Conservation (phyloP, 92 coral and sea anemone genomes). For the Scolanthus callimorphus region DNA sequence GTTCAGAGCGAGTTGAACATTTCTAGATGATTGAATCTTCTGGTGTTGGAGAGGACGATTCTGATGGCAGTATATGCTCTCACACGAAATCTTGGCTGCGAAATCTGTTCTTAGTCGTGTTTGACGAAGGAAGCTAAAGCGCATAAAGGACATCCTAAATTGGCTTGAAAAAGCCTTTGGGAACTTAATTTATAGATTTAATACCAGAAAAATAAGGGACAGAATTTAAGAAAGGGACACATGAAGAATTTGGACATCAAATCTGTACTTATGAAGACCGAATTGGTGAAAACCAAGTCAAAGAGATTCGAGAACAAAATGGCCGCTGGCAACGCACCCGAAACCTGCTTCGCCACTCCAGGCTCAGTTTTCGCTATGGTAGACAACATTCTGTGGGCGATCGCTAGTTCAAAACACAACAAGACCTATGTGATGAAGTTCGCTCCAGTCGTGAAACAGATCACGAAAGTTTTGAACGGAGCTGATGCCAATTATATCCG, state of each 20-base stretch:
- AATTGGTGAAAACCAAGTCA: conserved; percentile 17
- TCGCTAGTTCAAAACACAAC: conserved; percentile 85
- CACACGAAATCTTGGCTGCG: conserved; percentile 58
- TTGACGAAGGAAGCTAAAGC: conserved; percentile 93
- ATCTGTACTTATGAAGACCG: conserved; percentile 46
- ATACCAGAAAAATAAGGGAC: no score
- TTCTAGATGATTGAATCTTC: conserved; percentile 70
- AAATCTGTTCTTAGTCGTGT: conserved; percentile 63
- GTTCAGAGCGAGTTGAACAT: neutral
- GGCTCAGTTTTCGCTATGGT: conserved; percentile 70
- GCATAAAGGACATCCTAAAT: no score
- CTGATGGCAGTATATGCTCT: conserved; percentile 56
- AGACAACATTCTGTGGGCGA: conserved; percentile 84
- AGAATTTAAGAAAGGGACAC: no score
- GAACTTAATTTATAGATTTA: no score
- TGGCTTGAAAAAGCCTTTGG: no score
- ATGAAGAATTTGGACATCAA: conserved; percentile 7
- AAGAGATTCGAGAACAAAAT: neutral
- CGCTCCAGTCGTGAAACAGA: conserved; percentile 67
- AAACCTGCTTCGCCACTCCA: conserved; percentile 46
- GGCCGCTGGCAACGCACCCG: conserved; percentile 20
- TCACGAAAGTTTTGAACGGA: conserved; percentile 86
- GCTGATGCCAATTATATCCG: conserved; percentile 82
- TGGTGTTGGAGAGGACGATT: conserved; percentile 48
- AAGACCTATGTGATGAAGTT: conserved; percentile 81